A percentile compares a stretch with the other conserved stretches of the same genome.
These are phyloP conservation scores for Lutraria lutraria DNA, from an alignment of 2,888 invertebrate species.

Conservation along the genomic window DNA sequence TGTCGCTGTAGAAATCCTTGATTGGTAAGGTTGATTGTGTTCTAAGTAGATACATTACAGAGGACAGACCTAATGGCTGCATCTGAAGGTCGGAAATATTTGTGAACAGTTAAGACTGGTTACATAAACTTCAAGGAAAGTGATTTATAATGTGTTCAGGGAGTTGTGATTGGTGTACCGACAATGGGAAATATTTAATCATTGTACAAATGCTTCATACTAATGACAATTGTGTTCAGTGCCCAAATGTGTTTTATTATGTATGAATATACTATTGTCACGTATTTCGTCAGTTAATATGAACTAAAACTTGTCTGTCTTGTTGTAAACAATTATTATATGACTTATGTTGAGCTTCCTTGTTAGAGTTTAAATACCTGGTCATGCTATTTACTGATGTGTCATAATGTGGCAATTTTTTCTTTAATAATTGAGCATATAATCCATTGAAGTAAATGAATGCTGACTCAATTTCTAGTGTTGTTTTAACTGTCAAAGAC, in stretches of 20 bases:
- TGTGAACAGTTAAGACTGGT: not conserved
- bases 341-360: not conserved
- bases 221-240: conserved; percentile 22
- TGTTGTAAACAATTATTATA: not conserved
- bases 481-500: no score
- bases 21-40: not conserved
- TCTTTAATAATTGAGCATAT: no score
- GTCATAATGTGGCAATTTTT: not conserved
- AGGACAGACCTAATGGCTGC: not conserved
- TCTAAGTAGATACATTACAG: not conserved
- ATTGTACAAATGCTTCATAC: conserved; percentile 21
- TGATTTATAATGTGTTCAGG: conserved; percentile 27
- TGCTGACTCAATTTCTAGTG: no score
- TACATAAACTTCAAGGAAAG: not conserved
- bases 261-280: not conserved
- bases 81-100: not conserved
- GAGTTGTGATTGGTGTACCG: not conserved
- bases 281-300: not conserved
- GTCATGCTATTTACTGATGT: not conserved
- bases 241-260: conserved; percentile 15
- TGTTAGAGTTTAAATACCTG: not conserved
- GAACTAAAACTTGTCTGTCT: not conserved
- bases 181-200: not conserved
- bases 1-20: not conserved
- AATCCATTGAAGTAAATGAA: no score